Percentiles rank a stretch among this genome's conserved stretches.
These are phyloP conservation scores for Nomada lathburiana DNA, from an alignment of 2,888 invertebrate species.

Conservation along the genomic window DNA sequence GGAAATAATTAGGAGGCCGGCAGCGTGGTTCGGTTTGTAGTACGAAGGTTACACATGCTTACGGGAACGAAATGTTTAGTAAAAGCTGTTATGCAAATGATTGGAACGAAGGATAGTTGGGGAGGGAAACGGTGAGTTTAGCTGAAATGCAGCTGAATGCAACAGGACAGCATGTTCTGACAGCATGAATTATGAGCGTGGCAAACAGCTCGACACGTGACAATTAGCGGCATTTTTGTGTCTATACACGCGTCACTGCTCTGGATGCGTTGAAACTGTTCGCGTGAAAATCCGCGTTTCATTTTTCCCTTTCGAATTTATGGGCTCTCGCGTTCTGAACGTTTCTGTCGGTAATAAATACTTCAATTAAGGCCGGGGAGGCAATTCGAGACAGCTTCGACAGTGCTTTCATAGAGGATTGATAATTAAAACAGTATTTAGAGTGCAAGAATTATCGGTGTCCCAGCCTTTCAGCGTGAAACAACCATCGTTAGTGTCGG, in stretches of 20 bases:
- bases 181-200: background rate
- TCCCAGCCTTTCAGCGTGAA: background rate
- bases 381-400: constrained; percentile 4
- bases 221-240: constrained; percentile 5
- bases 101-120: background rate
- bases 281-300: background rate
- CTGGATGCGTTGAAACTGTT: background rate
- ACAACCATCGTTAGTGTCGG: background rate
- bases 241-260: background rate
- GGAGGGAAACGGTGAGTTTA: too few species aligned
- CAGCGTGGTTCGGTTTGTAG: too few species aligned
- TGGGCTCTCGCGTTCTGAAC: background rate
- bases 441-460: constrained; percentile 28
- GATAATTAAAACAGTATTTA: constrained; percentile 15
- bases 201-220: background rate
- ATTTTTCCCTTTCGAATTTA: background rate
- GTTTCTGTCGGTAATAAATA: background rate
- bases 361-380: background rate
- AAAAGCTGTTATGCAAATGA: constrained; percentile 2
- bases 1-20: too few species aligned
- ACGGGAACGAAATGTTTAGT: background rate
- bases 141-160: background rate
- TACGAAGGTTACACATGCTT: background rate
- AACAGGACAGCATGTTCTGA: background rate
- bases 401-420: background rate